Evolutionary conservation across 2,888 invertebrate genomes (phyloP).

Genomic region (Diaphora mendica): DNA sequence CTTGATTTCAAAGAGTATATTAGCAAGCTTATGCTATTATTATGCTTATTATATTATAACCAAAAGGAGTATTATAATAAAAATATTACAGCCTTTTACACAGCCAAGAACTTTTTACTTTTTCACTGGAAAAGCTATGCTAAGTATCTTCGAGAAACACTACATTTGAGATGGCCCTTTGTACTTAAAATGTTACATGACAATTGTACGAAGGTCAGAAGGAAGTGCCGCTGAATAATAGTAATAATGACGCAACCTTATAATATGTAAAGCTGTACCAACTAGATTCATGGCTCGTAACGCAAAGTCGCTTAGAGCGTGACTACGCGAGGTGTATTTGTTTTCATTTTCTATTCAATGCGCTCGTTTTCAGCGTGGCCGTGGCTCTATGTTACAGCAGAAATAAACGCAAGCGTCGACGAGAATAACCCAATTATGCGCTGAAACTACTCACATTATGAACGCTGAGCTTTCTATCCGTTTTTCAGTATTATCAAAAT

Average conservation of each 20-base stretch:
- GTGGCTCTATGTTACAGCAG: neutral
- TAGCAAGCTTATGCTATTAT: neutral
- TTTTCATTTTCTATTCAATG: neutral
- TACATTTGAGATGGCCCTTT: neutral
- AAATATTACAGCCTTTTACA: neutral
- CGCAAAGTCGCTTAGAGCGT: neutral
- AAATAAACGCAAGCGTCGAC: neutral
- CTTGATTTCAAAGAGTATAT: neutral
- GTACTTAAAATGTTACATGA: neutral
- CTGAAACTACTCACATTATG: conserved; percentile 3
- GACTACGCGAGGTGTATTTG: neutral
- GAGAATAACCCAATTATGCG: conserved; percentile 5
- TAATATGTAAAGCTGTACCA: neutral
- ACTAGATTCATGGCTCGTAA: neutral
- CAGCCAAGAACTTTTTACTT: neutral
- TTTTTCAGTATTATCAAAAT: conserved; percentile 9
- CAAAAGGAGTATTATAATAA: neutral
- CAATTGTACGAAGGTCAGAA: neutral
- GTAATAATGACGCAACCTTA: neutral
- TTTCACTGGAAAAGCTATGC: neutral
- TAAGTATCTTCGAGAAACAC: neutral
- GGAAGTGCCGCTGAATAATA: neutral
- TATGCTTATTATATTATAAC: too few relatives aligned
- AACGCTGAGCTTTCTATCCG: conserved; percentile 2
- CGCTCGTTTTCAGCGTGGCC: neutral